phyloP scores from a whole-genome alignment of 2,113 vertebrate species.

The Cnemophilus loriae region DNA sequence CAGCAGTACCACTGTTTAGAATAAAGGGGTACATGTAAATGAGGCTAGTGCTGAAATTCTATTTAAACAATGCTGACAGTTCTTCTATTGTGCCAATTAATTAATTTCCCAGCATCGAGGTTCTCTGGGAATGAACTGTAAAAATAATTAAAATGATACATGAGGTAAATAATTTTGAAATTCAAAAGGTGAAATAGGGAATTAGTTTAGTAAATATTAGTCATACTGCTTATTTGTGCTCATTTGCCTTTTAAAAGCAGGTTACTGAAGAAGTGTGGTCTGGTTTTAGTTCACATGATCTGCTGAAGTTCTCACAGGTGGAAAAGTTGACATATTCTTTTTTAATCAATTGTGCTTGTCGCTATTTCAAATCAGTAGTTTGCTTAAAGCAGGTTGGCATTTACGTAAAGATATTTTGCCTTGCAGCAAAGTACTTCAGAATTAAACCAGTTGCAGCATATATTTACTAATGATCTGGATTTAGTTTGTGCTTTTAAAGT shows the following conservation, averaged over 20 bases:
- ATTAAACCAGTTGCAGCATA: not conserved
- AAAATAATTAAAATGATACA: conserved; percentile 80
- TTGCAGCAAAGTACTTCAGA: not conserved
- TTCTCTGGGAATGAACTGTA: conserved; percentile 73
- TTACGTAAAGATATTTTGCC: not conserved
- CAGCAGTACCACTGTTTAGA: conserved; percentile 61
- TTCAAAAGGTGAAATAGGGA: conserved; percentile 67
- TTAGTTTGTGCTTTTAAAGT: not conserved
- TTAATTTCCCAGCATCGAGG: conserved; percentile 73
- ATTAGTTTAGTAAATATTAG: conserved; percentile 66
- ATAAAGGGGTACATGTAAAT: conserved; percentile 67
- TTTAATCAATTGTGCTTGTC: not conserved
- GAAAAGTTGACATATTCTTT: not conserved
- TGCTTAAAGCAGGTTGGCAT: not conserved
- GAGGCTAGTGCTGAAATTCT: conserved; percentile 52
- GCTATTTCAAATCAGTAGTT: not conserved
- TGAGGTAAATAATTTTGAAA: conserved; percentile 74
- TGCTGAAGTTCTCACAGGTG: conserved; percentile 10
- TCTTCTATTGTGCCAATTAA: conserved; percentile 76
- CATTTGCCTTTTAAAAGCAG: conserved; percentile 20
- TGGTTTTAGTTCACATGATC: not conserved
- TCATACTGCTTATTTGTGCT: conserved; percentile 60
- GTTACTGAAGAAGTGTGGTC: not conserved
- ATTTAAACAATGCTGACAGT: conserved; percentile 65
- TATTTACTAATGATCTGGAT: not conserved